phyloP scores from a whole-genome alignment of 2,888 invertebrate genomes.

The Tipula unca region DNA sequence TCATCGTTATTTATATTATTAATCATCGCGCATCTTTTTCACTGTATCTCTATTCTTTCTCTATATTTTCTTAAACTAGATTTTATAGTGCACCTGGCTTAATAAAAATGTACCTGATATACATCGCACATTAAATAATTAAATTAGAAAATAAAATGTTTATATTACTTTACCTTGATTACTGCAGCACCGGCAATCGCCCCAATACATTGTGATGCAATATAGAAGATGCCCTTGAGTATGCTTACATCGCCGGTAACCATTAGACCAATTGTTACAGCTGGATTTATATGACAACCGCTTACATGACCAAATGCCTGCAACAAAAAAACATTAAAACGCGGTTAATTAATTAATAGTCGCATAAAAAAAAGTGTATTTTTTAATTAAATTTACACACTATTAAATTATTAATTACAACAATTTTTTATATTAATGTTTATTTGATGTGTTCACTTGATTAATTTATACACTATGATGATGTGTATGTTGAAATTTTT shows the following conservation, averaged over 20 bases:
- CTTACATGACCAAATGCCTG: conserved; percentile 79
- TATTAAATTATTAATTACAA: background rate
- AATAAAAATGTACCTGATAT: too few relatives aligned
- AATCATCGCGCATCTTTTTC: too few relatives aligned
- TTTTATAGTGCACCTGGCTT: background rate
- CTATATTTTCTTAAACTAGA: background rate
- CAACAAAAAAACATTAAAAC: conserved; percentile 30
- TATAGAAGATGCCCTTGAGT: conserved; percentile 68
- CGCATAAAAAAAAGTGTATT: background rate
- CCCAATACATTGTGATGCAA: conserved; percentile 71
- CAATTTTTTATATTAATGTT: background rate
- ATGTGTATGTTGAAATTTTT: background rate
- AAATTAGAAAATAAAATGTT: too few relatives aligned
- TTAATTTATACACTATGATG: background rate
- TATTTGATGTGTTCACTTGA: background rate
- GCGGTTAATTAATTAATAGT: background rate
- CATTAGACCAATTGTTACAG: conserved; percentile 76
- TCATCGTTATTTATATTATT: background rate
- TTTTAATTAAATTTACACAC: background rate
- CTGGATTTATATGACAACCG: conserved; percentile 89
- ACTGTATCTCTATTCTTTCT: too few relatives aligned
- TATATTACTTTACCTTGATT: conserved; percentile 53
- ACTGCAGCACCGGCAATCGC: conserved; percentile 73
- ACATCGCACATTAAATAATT: too few relatives aligned
- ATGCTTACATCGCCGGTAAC: conserved; percentile 73